Percentiles rank a stretch among this genome's conserved stretches.
These are phyloP conservation scores for Globicephala melas DNA, from an alignment of 2,113 vertebrate genomes.

Conservation along the genomic window DNA sequence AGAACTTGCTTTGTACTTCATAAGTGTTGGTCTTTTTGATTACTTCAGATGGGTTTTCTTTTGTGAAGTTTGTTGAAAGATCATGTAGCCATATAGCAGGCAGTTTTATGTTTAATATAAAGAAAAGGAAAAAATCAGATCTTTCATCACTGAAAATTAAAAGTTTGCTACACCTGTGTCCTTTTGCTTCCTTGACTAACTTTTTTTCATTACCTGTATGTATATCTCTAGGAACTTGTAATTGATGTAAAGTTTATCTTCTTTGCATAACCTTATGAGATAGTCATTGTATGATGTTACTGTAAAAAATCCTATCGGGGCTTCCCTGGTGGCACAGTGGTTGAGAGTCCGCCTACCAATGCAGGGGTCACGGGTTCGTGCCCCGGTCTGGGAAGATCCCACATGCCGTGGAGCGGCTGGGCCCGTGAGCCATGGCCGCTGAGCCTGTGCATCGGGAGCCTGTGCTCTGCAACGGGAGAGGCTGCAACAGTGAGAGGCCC, in stretches of 20 bases:
- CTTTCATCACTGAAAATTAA: constrained; percentile 19
- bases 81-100: constrained; percentile 42
- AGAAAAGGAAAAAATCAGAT: background rate
- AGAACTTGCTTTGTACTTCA: background rate
- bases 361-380: too few relatives aligned
- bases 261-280: background rate
- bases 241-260: background rate
- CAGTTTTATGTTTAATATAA: constrained; percentile 33
- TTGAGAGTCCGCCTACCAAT: too few relatives aligned
- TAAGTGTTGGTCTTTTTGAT: constrained; percentile 45
- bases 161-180: constrained; percentile 20
- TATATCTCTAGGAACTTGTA: background rate
- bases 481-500: too few relatives aligned
- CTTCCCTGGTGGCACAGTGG: too few relatives aligned
- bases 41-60: constrained; percentile 43
- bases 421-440: too few relatives aligned
- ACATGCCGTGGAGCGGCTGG: too few relatives aligned
- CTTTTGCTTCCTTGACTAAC: constrained; percentile 56
- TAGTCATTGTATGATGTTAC: background rate
- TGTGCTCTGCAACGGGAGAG: too few relatives aligned
- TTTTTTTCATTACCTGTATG: background rate
- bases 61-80: constrained; percentile 19
- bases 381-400: too few relatives aligned
- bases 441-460: too few relatives aligned
- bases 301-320: background rate